Base-by-base conservation (phyloP, 2,888 invertebrate genomes). In the Andricus quercusramuli region DNA sequence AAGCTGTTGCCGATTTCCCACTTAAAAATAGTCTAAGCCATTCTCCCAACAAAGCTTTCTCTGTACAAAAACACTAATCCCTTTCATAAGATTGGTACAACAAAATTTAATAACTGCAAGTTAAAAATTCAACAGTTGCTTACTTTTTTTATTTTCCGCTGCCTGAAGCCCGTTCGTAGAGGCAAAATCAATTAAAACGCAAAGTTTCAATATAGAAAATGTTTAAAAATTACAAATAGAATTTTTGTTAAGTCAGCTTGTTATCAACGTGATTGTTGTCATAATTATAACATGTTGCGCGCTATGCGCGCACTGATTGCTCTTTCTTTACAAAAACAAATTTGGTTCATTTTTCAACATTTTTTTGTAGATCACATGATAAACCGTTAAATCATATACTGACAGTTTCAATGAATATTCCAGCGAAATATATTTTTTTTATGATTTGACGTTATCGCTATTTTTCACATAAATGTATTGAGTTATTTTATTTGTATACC, bases 1-100 rank as follows among this genome's bases (percentile, higher is more conserved):
- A 88, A 88, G 87, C 86, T 86, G 88, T 83, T 87, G 81, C 84
- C 64, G 79, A 78, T 74, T 25, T 37, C n/a, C 77, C 47, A 78
- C 67, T 64, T 78, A 0, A 74, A 67, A 74, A 74, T 32, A 56
- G 32, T 74, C 56, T 9, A 32, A 32, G 0, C 13, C 22, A n/a
- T 56, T n/a, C 56, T 51, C 70, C 70, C 22, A 41, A 15, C 22
- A 51, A 25, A n/a, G 32, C 51, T 56, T 32, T 56, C 29, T 15
- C 11, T 44, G 3, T 15, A 56, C 29, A 56, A 37, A 74, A 74
- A 74, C 32, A 32, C 56, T n/a, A 74, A 20, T 56, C 74, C n/a
- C 32, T 37, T 56, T 56, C 20, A 37, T n/a, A n/a, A 6, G 11
- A 56, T 32, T 74, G n/a, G 13, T 56, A 32, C 11, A 29, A 51